Base-by-base conservation (phyloP, 1,140 invertebrate species). In the Dinothrombium tinctorium region DNA sequence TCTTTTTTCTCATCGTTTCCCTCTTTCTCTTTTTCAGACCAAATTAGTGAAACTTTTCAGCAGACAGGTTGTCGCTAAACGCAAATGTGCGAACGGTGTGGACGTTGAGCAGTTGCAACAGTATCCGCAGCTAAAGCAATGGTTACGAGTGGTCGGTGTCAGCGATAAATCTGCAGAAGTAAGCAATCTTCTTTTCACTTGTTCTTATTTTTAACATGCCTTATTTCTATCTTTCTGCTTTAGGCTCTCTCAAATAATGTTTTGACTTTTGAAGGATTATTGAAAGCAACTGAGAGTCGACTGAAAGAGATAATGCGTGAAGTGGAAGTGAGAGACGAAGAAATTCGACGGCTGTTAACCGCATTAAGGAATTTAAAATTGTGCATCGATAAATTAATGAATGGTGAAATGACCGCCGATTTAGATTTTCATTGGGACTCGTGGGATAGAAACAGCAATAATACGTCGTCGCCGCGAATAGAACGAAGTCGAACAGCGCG, bases 41-140 rank as follows among this genome's bases (percentile, higher is more conserved):
- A 95, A 95, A 60, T 59, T 95, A 40, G 76, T 94, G 44, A 84
- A 86, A 58, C 66, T 89, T 49, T 92, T 89, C 56, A 82, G 83
- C 25, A 71, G 74, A 44, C 77, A 90, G 65, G 63, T 92, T 49
- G 69, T 86, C 40, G 78, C 73, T 17, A 89, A 87, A 60, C 64
- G 71, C 43, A 71, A 74, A 57, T 65, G 79, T 53, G 54, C 63
- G 19, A 64, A 68, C 37, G n/a, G n/a, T n/a, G n/a, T n/a, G n/a
- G n/a, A n/a, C n/a, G n/a, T n/a, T n/a, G n/a, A n/a, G n/a, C n/a
- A n/a, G n/a, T n/a, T n/a, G n/a, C 61, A 65, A 42, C 53, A 56
- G 15, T 66, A 59, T 58, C 73, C 81, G 23, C 74, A 75, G 35
- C 60, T 87, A 52, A 64, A 71, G 54, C 77, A 86, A 58, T 94